Evolutionary conservation across 1,140 invertebrate species (phyloP), one percentile per base, ranked within the genome.

Genomic region (Yoshiicerus persimilis): DNA sequence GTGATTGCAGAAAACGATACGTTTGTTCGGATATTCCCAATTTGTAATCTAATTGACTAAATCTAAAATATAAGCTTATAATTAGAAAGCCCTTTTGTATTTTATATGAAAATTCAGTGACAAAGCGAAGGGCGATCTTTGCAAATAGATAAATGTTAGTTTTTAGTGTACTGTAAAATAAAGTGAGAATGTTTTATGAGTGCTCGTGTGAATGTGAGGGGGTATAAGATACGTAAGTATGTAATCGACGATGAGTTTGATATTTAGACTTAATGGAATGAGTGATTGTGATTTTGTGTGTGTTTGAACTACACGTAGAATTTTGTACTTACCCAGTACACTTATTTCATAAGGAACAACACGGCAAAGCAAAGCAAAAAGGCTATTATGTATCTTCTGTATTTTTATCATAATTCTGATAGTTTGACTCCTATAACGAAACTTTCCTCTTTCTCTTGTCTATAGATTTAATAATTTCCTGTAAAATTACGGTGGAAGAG

Each of bases 1-100:
- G 91, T 23, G 88, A 90, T 36, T 92, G 91, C 66, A 89, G 80
- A 47, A 85, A 85, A 62, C 86, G 88, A 86, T 92, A 87, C 91
- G 91, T 84, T 27, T 91, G 91, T 87, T 88, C 87, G 23, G 89
- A 90, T 30, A 84, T 91, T 80, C 88, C 90, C 23, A 87, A 77
- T 36, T 77, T 91, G 87, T 91, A 88, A 90, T 75, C 36, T 75
- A 86, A 80, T 20, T 36, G 84, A 62, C 84, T 64, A 62, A 64
- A 34, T 64, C 13, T 62, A 27, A 25, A 39, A 1, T n/a, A n/a
- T 39, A 34, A 86, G 41, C 27, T 32, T 32, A 64, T 20, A 56
- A 20, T 56, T 56, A 27, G 41, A 36, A 64, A 66, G 25, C 41
- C 41, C 56, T 86, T 16, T 38, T n/a, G 32, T 86, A 86, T 47